Base-by-base conservation (phyloP, 2,113 vertebrate species). In the Clarias gariepinus region DNA sequence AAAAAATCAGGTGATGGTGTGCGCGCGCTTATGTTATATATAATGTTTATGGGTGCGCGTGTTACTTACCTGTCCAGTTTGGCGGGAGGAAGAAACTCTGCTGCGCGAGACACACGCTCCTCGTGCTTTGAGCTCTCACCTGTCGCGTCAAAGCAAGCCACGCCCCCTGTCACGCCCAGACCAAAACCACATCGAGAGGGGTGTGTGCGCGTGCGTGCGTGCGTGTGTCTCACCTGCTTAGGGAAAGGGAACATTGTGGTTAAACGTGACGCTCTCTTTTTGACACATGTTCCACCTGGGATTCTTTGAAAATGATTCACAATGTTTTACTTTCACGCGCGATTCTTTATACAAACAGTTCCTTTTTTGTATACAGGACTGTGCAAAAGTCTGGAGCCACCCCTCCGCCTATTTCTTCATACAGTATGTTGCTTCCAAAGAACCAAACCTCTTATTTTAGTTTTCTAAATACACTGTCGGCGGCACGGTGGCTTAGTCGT, bases 61-160 rank as follows among this genome's bases (percentile, higher is more conserved):
- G 71, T 13, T 28, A 4, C 82, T 60, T 83, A 83, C 82, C 82
- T 58, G 21, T 58, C 12, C 66, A 21, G 36, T 5, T n/a, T 55
- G 82, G 82, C 58, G 53, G 23, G 52, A 23, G 1, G 28, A 21
- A 73, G 53, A 83, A 58, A 79, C 47, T 77, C n/a, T 82, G 16
- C 19, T 19, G 63, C 81, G 23, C 33, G 36, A 66, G 47, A 52
- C 19, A 23, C 30, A 33, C 52, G 4, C 58, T 58, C 53, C 82
- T 73, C 52, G 19, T 58, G 82, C 82, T 86, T 86, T 73, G 41
- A 74, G 81, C 57, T 73, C 57, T 52, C 71, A 19, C 12, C 66
- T 71, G n/a, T 6, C 36, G 53, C 66, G 82, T 83, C 66, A 83
- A n/a, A n/a, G 6, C 1, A 41, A 55, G 12, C 82, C 82, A 71